phyloP scores from a whole-genome alignment of 2,797 vertebrate genomes.

The Oryzias dopingdopingensis region DNA sequence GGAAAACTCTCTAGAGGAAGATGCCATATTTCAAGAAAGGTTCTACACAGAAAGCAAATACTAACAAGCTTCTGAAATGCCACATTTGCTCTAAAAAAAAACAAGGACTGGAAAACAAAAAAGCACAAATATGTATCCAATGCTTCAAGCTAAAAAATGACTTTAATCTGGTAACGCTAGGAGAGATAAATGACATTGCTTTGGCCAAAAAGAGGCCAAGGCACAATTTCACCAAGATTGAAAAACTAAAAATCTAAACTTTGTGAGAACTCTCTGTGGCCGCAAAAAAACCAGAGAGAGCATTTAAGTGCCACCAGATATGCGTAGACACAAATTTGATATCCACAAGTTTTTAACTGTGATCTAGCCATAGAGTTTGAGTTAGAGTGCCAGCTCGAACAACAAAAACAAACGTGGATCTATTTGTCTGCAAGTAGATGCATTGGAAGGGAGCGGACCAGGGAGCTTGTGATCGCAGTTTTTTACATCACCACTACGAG shows the following conservation, averaged over 20 bases:
- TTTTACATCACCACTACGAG: too few species aligned
- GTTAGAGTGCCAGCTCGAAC: too few species aligned
- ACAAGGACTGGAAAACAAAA: constrained; percentile 14
- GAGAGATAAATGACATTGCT: constrained; percentile 23
- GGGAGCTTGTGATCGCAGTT: too few species aligned
- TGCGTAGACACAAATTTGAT: not conserved
- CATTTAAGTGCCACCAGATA: not conserved
- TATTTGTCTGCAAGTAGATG: too few species aligned
- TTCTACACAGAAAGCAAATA: constrained; percentile 30
- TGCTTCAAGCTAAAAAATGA: constrained; percentile 41
- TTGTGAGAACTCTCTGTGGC: not conserved
- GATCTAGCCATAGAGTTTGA: not conserved
- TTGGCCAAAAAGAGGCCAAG: constrained; percentile 37
- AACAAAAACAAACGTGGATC: too few species aligned
- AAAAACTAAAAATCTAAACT: not conserved
- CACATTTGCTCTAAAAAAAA: constrained; percentile 18
- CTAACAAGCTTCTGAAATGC: constrained; percentile 40
- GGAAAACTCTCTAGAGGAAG: constrained; percentile 3
- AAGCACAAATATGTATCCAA: constrained; percentile 23
- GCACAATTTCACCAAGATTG: constrained; percentile 11
- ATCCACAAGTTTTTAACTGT: constrained; percentile 8
- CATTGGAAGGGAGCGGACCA: too few species aligned
- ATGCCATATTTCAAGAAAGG: constrained; percentile 16
- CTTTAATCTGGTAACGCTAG: constrained; percentile 24
- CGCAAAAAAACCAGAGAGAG: not conserved